These are phyloP conservation scores for Philereme transversata DNA, from an alignment of 2,888 invertebrate species.

Conservation along the genomic window DNA sequence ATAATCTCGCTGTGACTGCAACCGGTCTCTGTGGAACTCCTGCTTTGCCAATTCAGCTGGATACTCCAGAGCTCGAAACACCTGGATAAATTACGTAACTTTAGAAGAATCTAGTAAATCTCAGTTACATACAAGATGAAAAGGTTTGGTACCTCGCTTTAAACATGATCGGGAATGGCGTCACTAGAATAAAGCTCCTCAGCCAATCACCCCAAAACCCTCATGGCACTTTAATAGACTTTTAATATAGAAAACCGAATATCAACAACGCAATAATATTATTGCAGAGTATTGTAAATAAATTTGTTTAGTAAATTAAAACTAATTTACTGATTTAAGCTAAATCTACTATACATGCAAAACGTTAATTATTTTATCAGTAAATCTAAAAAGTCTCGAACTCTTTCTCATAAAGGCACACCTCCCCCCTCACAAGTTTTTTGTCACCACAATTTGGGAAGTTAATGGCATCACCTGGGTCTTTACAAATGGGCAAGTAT, in stretches of 20 bases:
- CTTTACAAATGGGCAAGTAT: constrained; percentile 81
- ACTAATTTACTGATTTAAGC: constrained; percentile 22
- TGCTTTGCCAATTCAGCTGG: constrained; percentile 90
- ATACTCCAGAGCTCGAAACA: constrained; percentile 90
- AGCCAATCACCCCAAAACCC: too few relatives aligned
- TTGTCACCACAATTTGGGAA: constrained; percentile 85
- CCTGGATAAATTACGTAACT: constrained; percentile 70
- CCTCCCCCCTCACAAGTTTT: constrained; percentile 69
- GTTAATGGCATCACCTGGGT: constrained; percentile 86
- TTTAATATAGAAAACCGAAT: too few relatives aligned
- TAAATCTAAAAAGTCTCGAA: constrained; percentile 86
- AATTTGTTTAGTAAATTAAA: background rate
- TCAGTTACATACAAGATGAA: too few relatives aligned
- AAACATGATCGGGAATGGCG: too few relatives aligned
- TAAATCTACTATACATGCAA: constrained; percentile 20
- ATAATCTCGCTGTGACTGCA: constrained; percentile 83
- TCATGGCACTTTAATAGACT: too few relatives aligned
- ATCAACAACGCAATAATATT: too few relatives aligned
- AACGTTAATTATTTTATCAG: constrained; percentile 13
- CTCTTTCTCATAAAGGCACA: constrained; percentile 84
- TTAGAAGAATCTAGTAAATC: too few relatives aligned
- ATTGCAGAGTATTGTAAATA: too few relatives aligned
- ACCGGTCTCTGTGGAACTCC: constrained; percentile 83
- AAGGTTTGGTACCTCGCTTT: too few relatives aligned
- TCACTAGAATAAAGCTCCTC: too few relatives aligned